Conservation (phyloP, 1,140 invertebrate species). For the Heliconius congener region DNA sequence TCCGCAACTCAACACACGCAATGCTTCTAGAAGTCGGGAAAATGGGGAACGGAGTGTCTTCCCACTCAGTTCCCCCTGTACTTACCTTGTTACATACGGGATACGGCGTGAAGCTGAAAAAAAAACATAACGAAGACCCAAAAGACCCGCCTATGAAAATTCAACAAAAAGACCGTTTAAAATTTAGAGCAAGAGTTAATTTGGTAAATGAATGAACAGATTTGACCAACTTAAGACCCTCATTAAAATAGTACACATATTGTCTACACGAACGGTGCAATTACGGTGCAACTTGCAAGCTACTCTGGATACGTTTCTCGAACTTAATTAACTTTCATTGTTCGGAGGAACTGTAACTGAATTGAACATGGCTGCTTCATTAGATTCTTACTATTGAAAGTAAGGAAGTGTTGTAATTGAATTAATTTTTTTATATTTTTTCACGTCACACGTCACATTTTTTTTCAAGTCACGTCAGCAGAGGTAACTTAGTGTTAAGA, state of each 20-base stretch:
- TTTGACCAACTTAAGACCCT: background rate
- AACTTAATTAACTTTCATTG: slow-evolving; percentile 9
- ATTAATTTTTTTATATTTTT: too few species aligned
- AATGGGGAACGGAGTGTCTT: too few species aligned
- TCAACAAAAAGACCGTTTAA: background rate
- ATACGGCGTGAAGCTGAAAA: too few species aligned
- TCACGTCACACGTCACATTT: too few species aligned
- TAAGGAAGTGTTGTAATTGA: too few species aligned
- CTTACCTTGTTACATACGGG: too few species aligned
- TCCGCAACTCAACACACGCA: too few species aligned
- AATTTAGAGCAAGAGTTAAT: background rate
- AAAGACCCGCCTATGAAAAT: background rate
- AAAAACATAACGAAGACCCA: too few species aligned
- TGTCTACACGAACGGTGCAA: background rate
- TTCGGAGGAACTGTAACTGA: background rate
- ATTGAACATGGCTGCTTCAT: slow-evolving; percentile 10
- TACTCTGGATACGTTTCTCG: background rate
- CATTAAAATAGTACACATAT: background rate
- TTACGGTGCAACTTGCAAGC: background rate
- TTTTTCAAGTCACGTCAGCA: too few species aligned
- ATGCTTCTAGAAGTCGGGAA: too few species aligned
- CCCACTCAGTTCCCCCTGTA: too few species aligned
- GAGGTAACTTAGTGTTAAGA: too few species aligned
- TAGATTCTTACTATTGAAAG: background rate
- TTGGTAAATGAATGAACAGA: background rate